Evolutionary conservation across 2,888 invertebrate genomes (phyloP), one percentile per base, ranked within the genome.

Genomic region (Phania funesta): DNA sequence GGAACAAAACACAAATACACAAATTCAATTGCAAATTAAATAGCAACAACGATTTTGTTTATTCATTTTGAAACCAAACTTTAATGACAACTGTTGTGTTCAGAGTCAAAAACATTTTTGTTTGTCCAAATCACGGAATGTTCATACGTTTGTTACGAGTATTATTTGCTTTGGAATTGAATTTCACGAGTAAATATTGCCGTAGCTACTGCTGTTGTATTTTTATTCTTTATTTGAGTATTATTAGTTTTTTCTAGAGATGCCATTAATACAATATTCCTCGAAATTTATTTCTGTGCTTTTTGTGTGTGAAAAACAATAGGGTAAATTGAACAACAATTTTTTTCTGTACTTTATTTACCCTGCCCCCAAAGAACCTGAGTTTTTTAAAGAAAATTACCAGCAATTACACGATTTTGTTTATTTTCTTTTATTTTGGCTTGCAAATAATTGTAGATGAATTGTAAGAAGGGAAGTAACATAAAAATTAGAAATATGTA

Each of bases 51-150:
- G 65, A 50, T 32, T 44, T 58, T 54, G 2, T 44, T 68, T 35
- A 80, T 80, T 73, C 64, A 77, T 71, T 64, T 65, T 24, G 18
- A 41, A 78, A 29, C 46, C 46, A 67, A 68, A 67, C 77, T 73
- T 48, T 73, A 73, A 81, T 77, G 73, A 77, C 77, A 81, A 68
- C 62, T 58, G 80, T 50, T 80, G 76, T 65, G 62, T 71, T 80
- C 80, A 79, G 80, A 79, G 83, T 68, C 75, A 71, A 73, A 74
- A 76, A 77, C 71, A 58, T 58, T 77, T 70, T 70, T 60, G 76
- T 77, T 78, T 78, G 56, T 82, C 68, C 64, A 78, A 82, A 82
- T 82, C 78, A 78, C 68, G 58, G 52, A 74, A 68, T 77, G 67
- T 64, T 68, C 32, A 22, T 13, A 54, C 46, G 26, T 16, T 60